Conservation (phyloP, 2,888 invertebrate species). For the Neria commutata region DNA sequence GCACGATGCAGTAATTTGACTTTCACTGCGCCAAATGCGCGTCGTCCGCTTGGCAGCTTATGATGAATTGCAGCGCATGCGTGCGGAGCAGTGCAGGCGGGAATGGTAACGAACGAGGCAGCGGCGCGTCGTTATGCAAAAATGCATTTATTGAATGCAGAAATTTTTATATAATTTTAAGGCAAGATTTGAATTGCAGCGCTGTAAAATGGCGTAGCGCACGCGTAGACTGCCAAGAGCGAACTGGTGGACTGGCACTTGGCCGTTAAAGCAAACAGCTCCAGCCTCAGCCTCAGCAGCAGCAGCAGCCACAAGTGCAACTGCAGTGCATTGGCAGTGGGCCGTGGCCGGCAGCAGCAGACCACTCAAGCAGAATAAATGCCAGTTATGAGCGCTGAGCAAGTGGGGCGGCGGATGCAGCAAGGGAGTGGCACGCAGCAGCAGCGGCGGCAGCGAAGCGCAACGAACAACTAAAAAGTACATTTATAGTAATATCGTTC, state of each 20-base stretch:
- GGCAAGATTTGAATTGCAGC: background rate
- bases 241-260: slow-evolving; percentile 49
- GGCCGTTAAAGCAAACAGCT: slow-evolving; percentile 18
- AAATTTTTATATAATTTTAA: background rate
- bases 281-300: background rate
- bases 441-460: background rate
- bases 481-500: too few relatives aligned
- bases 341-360: background rate
- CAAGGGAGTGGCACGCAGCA: background rate
- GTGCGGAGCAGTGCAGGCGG: background rate
- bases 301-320: background rate
- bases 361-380: slow-evolving; percentile 18
- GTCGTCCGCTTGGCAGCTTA: too few relatives aligned
- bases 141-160: background rate
- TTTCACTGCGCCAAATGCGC: background rate
- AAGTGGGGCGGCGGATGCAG: background rate
- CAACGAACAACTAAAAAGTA: too few relatives aligned
- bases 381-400: slow-evolving; percentile 8
- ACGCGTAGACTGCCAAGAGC: slow-evolving; percentile 40
- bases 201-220: background rate
- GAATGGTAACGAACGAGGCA: background rate
- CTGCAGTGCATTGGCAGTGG: background rate
- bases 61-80: slow-evolving; percentile 1
- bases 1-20: slow-evolving; percentile 4
- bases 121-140: background rate